Conservation (phyloP, 1,140 invertebrate species). For the Drosophila ambigua region DNA sequence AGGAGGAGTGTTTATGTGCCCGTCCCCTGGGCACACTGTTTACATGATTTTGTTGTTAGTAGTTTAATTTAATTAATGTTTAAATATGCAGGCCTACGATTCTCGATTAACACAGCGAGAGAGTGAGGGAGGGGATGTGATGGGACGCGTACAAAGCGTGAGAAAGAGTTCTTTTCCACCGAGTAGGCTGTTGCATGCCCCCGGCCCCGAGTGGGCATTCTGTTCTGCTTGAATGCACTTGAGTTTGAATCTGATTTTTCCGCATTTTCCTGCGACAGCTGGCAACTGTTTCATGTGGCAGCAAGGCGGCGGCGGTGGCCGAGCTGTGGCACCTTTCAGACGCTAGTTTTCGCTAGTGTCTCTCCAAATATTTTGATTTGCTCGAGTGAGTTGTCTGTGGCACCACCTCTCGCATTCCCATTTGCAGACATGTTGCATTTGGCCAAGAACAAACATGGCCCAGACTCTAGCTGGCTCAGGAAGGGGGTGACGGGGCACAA, state of each 20-base stretch:
- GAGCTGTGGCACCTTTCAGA: conserved; percentile 65
- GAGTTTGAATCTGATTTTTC: conserved; percentile 53
- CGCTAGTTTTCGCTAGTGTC: conserved; percentile 24
- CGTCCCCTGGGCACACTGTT: conserved; percentile 54
- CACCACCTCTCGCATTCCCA: conserved; percentile 43
- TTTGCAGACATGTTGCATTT: conserved; percentile 70
- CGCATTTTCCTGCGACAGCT: conserved; percentile 44
- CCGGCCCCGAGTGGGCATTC: neutral
- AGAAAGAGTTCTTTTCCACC: neutral
- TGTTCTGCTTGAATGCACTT: conserved; percentile 29
- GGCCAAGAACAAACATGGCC: conserved; percentile 49
- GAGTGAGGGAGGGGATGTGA: conserved; percentile 37
- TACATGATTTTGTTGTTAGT: conserved; percentile 74
- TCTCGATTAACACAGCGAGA: neutral
- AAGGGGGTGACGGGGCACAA: neutral
- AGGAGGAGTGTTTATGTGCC: conserved; percentile 19
- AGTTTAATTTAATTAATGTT: conserved; percentile 76
- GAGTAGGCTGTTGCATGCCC: conserved; percentile 5
- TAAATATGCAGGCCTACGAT: conserved; percentile 58
- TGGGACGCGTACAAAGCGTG: neutral
- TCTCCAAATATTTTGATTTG: conserved; percentile 76
- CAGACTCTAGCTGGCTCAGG: neutral
- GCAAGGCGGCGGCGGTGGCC: conserved; percentile 2
- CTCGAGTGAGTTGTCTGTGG: conserved; percentile 66
- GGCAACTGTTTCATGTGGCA: conserved; percentile 56